These are phyloP conservation scores for Philaethria dido DNA, from an alignment of 2,888 invertebrate genomes.

Conservation along the genomic window DNA sequence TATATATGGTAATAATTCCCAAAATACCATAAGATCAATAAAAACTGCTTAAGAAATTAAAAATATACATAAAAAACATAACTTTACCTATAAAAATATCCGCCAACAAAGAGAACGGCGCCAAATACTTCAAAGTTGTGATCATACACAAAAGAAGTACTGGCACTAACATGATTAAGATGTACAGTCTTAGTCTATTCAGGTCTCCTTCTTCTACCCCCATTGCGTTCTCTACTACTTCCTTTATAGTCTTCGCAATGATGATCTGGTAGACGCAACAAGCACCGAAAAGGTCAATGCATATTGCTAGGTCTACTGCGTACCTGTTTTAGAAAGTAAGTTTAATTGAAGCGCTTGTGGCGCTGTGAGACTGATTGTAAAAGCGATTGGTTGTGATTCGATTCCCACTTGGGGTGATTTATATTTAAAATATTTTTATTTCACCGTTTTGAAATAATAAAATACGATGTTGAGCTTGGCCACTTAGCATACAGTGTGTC, in stretches of 20 bases:
- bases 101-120: conserved; percentile 71
- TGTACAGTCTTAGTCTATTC: conserved; percentile 63
- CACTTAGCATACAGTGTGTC: too few relatives aligned
- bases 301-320: conserved; percentile 68
- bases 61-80: background rate
- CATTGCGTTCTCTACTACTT: conserved; percentile 56
- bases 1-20: too few relatives aligned
- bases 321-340: conserved; percentile 48
- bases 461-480: too few relatives aligned
- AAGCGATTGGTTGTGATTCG: too few relatives aligned
- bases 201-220: conserved; percentile 43
- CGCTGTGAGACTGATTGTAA: too few relatives aligned
- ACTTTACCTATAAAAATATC: conserved; percentile 72
- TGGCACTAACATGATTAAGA: conserved; percentile 63
- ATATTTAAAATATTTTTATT: too few relatives aligned
- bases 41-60: too few relatives aligned
- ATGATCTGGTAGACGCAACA: conserved; percentile 77
- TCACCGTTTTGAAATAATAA: too few relatives aligned
- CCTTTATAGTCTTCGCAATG: conserved; percentile 72
- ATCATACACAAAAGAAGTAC: conserved; percentile 75
- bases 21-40: too few relatives aligned
- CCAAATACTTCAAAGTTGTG: conserved; percentile 72
- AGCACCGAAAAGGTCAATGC: conserved; percentile 74
- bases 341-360: too few relatives aligned
- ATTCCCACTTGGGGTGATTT: too few relatives aligned